Base-by-base conservation (phyloP, 2,797 vertebrate genomes). In the Parauchenoglanis punctatus region DNA sequence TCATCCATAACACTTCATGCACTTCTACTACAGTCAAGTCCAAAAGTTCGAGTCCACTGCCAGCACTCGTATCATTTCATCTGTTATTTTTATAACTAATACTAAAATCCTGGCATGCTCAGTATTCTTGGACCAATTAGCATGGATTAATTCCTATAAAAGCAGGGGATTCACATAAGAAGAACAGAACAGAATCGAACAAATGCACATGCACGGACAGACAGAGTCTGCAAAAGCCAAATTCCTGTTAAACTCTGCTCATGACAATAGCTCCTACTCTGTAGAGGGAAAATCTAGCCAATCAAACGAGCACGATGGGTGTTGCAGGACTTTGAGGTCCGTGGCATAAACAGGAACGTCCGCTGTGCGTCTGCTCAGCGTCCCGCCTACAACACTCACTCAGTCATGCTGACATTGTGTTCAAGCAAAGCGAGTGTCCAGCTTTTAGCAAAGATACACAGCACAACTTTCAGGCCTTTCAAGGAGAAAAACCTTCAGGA, bases 131-230 rank as follows among this genome's bases (percentile, higher is more conserved):
- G 67, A 67, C 63, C 59, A 54, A 89, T 61, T 49, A n/a, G n/a
- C 56, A 63, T 85, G 73, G 78, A 91, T 90, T 52, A 88, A 15
- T 40, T 65, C 61, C 82, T 78, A 87, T 72, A 63, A 89, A 90
- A 90, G 70, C 67, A 86, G 59, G 35, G 75, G 86, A 88, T 87
- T 88, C 52, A 80, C 28, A 54, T 18, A 81, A 88, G 40, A 63
- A 63, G 12, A 8, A 88, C 2, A 81, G 85, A 61, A 86, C n/a
- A 31, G 85, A 77, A 44, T 70, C 80, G 81, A 81, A 88, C 52
- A 56, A 49, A 83, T 31, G 40, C 70, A 88, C 76, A 81, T 49
- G 25, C 76, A 82, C 31, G 23, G 31, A 87, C 25, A n/a, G 72
- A 81, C 25, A 59, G 58, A 54, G 28, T 28, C 20, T 23, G 31